Percentiles rank a stretch among this genome's conserved stretches.
phyloP scores from a whole-genome alignment of 2,888 invertebrate genomes.

The Dysmachus trigonus region DNA sequence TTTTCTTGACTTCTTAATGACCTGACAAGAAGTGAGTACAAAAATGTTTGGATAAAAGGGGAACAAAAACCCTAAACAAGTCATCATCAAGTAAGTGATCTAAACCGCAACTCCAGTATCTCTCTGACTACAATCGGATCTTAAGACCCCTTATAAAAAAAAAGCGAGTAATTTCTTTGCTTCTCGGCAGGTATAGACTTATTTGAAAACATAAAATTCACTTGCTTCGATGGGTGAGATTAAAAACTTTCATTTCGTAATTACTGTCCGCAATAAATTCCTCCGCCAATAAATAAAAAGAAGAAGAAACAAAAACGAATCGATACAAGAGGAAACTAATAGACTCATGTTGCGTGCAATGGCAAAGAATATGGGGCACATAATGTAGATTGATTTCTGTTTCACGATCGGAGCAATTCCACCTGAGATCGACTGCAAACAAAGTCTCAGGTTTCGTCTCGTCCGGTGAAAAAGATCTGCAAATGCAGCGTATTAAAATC shows the following conservation, averaged over 20 bases:
- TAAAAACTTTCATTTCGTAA: slow-evolving; percentile 35
- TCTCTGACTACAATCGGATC: not conserved
- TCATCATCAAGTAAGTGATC: not conserved
- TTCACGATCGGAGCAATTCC: not conserved
- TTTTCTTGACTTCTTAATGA: not conserved
- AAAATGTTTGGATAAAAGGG: not conserved
- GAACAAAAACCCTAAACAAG: not conserved
- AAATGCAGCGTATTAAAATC: not conserved
- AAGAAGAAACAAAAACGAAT: slow-evolving; percentile 13
- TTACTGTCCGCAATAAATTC: slow-evolving; percentile 10
- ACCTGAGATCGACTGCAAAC: not conserved
- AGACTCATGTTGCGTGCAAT: slow-evolving; percentile 12
- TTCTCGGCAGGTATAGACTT: not conserved
- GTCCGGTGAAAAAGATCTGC: not conserved
- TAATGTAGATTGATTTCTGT: slow-evolving; percentile 8
- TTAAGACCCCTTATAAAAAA: not conserved
- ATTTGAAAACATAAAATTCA: not conserved
- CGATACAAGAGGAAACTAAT: slow-evolving; percentile 21
- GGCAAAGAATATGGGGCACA: not conserved
- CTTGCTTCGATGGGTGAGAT: slow-evolving; percentile 5
- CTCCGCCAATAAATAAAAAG: not conserved
- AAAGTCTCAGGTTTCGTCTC: not conserved
- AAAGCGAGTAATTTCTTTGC: not conserved
- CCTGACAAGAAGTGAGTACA: not conserved
- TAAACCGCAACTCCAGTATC: not conserved